A percentile compares a stretch with the other conserved stretches of the same genome.
Conservation (phyloP, 1,140 invertebrate genomes). For the Bombus balteatus region DNA sequence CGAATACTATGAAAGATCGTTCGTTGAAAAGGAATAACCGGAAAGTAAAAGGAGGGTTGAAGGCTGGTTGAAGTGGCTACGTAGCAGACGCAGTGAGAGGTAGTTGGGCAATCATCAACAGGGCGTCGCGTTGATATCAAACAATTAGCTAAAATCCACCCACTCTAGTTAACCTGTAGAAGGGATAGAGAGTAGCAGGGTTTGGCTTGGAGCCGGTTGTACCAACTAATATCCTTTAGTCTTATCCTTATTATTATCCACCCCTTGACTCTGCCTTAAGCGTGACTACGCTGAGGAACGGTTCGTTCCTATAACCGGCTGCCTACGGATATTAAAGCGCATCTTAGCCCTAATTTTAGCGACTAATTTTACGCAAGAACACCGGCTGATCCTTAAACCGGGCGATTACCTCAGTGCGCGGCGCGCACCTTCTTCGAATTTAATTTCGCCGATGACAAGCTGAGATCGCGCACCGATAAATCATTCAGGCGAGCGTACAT, state of each 20-base stretch:
- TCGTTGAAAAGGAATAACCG: no score
- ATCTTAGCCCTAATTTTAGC: slow-evolving; percentile 63
- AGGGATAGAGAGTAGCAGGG: slow-evolving; percentile 39
- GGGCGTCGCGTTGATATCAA: slow-evolving; percentile 68
- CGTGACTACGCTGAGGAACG: slow-evolving; percentile 48
- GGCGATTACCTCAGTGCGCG: slow-evolving; percentile 38
- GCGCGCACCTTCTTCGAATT: slow-evolving; percentile 18
- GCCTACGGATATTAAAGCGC: slow-evolving; percentile 71
- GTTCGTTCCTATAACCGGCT: slow-evolving; percentile 52
- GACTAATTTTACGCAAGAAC: slow-evolving; percentile 69
- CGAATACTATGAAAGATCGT: no score
- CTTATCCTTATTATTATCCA: slow-evolving; percentile 77
- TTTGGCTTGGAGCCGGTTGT: slow-evolving; percentile 57
- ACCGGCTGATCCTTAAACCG: slow-evolving; percentile 68
- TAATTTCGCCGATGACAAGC: slow-evolving; percentile 12
- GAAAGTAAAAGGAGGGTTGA: no score
- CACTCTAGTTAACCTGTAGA: slow-evolving; percentile 37
- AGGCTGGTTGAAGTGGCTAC: no score
- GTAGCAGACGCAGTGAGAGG: neutral
- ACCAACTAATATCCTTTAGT: slow-evolving; percentile 78
- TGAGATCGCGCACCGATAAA: neutral
- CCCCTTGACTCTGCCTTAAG: slow-evolving; percentile 59
- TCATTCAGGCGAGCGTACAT: no score
- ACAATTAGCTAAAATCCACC: slow-evolving; percentile 72
- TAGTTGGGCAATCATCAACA: slow-evolving; percentile 43